Percentiles rank a stretch among this genome's conserved stretches.
These are phyloP conservation scores for Cichladusa arquata DNA, from an alignment of 2,113 vertebrate genomes.

Conservation along the genomic window DNA sequence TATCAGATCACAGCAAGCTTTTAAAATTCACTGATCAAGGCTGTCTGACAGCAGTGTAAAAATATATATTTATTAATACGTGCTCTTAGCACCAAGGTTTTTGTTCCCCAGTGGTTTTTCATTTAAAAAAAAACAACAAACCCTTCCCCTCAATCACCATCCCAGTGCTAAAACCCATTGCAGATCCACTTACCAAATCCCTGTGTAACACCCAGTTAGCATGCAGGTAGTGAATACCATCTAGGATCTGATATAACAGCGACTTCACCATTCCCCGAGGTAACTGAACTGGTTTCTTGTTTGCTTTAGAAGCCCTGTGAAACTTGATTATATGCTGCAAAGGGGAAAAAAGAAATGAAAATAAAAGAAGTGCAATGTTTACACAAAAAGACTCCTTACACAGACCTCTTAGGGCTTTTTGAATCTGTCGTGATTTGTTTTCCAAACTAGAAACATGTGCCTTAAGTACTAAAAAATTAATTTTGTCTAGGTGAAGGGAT, in stretches of 20 bases:
- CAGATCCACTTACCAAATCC: constrained; percentile 90
- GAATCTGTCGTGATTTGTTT: neutral
- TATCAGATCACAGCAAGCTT: neutral
- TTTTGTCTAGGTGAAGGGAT: neutral
- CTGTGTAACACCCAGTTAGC: constrained; percentile 99
- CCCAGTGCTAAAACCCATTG: constrained; percentile 48
- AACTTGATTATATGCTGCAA: constrained; percentile 99
- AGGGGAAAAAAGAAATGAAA: constrained; percentile 63
- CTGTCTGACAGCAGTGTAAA: neutral
- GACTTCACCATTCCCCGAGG: constrained; percentile 99
- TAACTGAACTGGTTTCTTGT: constrained; percentile 99
- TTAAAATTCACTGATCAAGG: neutral
- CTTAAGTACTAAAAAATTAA: neutral
- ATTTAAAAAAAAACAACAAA: neutral
- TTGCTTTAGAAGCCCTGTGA: constrained; percentile 99
- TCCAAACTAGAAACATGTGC: neutral
- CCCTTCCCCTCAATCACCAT: neutral
- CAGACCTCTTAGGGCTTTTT: neutral
- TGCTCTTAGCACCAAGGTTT: neutral
- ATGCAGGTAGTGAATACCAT: constrained; percentile 99
- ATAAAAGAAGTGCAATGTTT: constrained; percentile 10
- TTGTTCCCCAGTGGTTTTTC: neutral
- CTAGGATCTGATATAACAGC: constrained; percentile 98
- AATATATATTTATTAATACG: neutral
- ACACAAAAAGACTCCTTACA: constrained; percentile 11